Conservation (phyloP, 1,140 invertebrate species). For the Saccostrea cuccullata region DNA sequence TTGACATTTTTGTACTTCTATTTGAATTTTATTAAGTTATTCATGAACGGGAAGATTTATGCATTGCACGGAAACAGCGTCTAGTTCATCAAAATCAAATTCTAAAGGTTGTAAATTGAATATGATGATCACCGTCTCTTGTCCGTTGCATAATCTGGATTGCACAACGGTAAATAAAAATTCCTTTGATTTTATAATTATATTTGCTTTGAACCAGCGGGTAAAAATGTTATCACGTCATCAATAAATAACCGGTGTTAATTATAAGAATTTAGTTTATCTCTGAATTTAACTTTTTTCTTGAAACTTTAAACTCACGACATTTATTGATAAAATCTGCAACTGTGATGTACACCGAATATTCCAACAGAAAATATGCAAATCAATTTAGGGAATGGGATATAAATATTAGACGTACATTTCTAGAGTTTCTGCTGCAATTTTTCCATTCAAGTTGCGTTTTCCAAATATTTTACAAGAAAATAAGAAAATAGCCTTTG, state of each 20-base stretch:
- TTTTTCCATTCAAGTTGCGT: neutral
- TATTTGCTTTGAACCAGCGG: neutral
- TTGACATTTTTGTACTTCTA: neutral
- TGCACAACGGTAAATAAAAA: neutral
- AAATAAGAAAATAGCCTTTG: slow-evolving; percentile 13
- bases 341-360: neutral
- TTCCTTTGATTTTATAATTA: neutral
- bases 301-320: neutral
- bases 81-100: neutral
- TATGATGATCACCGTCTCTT: neutral
- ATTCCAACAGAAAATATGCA: too few relatives aligned
- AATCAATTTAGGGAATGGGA: too few relatives aligned
- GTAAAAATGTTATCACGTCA: neutral
- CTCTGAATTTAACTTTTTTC: neutral
- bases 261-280: neutral
- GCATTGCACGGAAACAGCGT: neutral
- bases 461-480: slow-evolving; percentile 8
- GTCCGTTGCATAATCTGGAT: neutral
- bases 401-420: too few relatives aligned
- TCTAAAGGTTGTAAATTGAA: neutral
- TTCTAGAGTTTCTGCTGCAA: neutral
- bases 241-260: neutral
- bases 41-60: neutral
- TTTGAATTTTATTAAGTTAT: neutral
- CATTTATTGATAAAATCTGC: neutral